Evolutionary conservation across 1,140 invertebrate species (phyloP).

Genomic region (Drosophila ercepeae): DNA sequence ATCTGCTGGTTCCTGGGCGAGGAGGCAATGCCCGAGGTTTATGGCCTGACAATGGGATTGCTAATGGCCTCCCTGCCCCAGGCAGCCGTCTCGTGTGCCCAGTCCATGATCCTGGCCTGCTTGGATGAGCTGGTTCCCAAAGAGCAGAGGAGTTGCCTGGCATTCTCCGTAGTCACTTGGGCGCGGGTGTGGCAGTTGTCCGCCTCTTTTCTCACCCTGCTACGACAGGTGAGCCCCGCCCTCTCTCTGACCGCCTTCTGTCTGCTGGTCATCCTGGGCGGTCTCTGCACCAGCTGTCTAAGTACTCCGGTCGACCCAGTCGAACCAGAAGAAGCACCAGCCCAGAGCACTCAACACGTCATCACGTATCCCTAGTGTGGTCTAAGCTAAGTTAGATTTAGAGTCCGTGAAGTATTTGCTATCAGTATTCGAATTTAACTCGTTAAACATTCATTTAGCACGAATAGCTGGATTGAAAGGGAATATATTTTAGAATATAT

Average conservation of each 20-base stretch:
- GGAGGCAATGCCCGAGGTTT: constrained; percentile 53
- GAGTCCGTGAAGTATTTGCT: constrained; percentile 31
- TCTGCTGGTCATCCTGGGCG: constrained; percentile 67
- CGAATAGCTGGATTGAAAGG: constrained; percentile 10
- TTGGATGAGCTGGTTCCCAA: constrained; percentile 64
- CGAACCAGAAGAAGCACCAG: neutral
- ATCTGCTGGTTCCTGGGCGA: constrained; percentile 59
- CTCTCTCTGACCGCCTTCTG: constrained; percentile 71
- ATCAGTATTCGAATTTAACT: constrained; percentile 45
- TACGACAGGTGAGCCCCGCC: constrained; percentile 66
- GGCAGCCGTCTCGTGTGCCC: constrained; percentile 67
- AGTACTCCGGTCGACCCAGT: constrained; percentile 22
- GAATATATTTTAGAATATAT: neutral
- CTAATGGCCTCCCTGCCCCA: constrained; percentile 65
- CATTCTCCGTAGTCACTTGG: constrained; percentile 71
- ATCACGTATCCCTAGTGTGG: constrained; percentile 16
- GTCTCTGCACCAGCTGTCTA: constrained; percentile 68
- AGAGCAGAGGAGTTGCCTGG: constrained; percentile 55
- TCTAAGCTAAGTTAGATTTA: constrained; percentile 15
- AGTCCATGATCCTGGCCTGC: constrained; percentile 69
- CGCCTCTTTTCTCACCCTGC: constrained; percentile 74
- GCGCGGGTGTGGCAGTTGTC: constrained; percentile 76
- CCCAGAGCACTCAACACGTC: neutral
- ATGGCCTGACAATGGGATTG: constrained; percentile 67
- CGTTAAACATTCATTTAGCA: neutral